Evolutionary conservation across 1,140 invertebrate species (phyloP).

Genomic region (Euwallacea similis): DNA sequence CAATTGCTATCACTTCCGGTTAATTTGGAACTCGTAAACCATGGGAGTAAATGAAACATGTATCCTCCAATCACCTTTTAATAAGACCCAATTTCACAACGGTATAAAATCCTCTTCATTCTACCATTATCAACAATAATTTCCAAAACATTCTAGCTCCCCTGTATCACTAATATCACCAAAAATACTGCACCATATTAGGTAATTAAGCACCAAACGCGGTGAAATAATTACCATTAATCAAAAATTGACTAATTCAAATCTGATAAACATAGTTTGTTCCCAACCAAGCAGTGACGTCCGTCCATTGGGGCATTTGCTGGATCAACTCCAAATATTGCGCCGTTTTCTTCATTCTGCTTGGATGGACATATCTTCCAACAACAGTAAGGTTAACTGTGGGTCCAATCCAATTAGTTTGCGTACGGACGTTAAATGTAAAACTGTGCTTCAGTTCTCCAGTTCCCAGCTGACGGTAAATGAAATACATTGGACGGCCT

Average conservation of each 20-base stretch:
- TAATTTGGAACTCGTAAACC: no score
- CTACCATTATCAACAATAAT: no score
- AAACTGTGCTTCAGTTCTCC: constrained; percentile 42
- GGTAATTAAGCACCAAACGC: no score
- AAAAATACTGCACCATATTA: no score
- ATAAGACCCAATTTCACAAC: no score
- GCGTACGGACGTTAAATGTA: constrained; percentile 45
- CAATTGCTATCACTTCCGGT: no score
- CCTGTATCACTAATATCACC: no score
- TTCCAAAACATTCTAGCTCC: no score
- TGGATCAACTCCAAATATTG: constrained; percentile 47
- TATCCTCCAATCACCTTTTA: no score
- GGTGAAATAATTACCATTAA: no score
- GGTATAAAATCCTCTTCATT: no score
- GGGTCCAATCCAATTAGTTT: constrained; percentile 32
- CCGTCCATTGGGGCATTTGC: constrained; percentile 51
- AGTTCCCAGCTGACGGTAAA: constrained; percentile 44
- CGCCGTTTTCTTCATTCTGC: constrained; percentile 43
- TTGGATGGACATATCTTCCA: constrained; percentile 46
- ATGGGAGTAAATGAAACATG: no score
- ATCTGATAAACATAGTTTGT: constrained; percentile 47
- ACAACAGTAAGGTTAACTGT: constrained; percentile 47
- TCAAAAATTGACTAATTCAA: constrained; percentile 31
- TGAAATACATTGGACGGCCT: constrained; percentile 46
- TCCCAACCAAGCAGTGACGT: constrained; percentile 47